phyloP scores from a whole-genome alignment of 2,797 vertebrate species.

The Ibycter americanus region DNA sequence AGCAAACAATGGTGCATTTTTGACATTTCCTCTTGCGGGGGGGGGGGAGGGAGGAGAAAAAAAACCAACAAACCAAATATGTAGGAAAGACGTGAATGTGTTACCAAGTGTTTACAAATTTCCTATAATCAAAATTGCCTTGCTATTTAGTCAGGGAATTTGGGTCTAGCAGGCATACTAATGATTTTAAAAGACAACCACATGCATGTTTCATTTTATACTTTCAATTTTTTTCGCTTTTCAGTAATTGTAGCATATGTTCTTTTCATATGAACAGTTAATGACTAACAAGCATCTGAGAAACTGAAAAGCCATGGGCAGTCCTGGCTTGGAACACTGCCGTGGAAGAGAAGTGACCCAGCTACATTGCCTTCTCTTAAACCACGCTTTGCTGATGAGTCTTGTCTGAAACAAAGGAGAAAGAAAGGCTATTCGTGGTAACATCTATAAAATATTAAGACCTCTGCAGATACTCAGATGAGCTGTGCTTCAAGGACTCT shows the following conservation, averaged over 20 bases:
- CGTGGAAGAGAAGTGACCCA: neutral
- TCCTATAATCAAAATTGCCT: constrained; percentile 49
- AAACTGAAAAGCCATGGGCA: neutral
- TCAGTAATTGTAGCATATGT: neutral
- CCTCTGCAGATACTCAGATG: neutral
- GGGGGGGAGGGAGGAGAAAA: too few species aligned
- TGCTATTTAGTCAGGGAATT: constrained; percentile 54
- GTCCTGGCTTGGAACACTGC: neutral
- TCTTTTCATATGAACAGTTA: neutral
- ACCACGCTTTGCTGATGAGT: neutral
- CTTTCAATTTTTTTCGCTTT: neutral
- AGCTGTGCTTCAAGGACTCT: neutral
- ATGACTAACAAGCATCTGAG: neutral
- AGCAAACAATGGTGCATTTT: constrained; percentile 29
- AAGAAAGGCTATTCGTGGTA: neutral
- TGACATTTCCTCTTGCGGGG: constrained; percentile 16
- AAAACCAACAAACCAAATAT: neutral
- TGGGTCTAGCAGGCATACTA: constrained; percentile 11
- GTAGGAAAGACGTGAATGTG: neutral
- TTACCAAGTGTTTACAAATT: constrained; percentile 52
- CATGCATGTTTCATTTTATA: neutral
- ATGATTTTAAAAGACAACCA: constrained; percentile 53
- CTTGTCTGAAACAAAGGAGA: neutral
- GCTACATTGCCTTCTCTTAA: neutral
- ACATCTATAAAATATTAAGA: neutral